phyloP scores from a whole-genome alignment of 1,140 invertebrate genomes.

The Hesperophylax magnus region DNA sequence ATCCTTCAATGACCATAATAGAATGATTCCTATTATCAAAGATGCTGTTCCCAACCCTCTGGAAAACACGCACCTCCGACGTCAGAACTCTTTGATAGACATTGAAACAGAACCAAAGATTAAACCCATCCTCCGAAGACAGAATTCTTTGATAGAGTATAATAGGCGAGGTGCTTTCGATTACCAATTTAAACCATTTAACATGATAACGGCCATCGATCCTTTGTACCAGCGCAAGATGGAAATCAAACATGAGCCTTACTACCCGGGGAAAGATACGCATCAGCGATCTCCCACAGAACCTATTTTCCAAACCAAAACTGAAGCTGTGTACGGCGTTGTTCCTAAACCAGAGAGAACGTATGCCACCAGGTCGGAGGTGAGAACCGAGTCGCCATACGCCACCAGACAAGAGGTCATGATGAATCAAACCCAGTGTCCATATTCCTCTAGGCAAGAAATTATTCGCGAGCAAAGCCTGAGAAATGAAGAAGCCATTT shows the following conservation, averaged over 20 bases:
- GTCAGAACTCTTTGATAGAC: slow-evolving; percentile 70
- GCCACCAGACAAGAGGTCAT: slow-evolving; percentile 64
- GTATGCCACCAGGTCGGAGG: slow-evolving; percentile 65
- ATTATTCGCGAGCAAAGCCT: slow-evolving; percentile 46
- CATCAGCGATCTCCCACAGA: not conserved
- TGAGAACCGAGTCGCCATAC: slow-evolving; percentile 64
- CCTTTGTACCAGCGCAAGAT: slow-evolving; percentile 70
- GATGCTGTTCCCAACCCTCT: not conserved
- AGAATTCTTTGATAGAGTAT: slow-evolving; percentile 71
- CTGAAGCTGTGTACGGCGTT: slow-evolving; percentile 66
- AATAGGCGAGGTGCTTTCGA: slow-evolving; percentile 66
- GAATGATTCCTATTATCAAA: not conserved
- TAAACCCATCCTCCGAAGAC: slow-evolving; percentile 68
- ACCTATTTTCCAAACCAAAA: slow-evolving; percentile 69
- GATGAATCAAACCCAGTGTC: slow-evolving; percentile 45
- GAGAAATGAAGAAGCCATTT: not conserved
- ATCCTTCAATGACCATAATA: slow-evolving; percentile 67
- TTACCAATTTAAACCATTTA: slow-evolving; percentile 66
- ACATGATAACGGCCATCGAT: slow-evolving; percentile 71
- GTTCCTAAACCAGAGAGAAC: slow-evolving; percentile 69
- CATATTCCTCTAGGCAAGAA: slow-evolving; percentile 54
- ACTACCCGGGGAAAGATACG: slow-evolving; percentile 63
- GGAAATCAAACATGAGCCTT: slow-evolving; percentile 69
- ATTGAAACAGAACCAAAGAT: slow-evolving; percentile 71
- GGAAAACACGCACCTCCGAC: slow-evolving; percentile 58